Conservation (phyloP, 1,140 invertebrate genomes). For the Odontomachus brunneus region DNA sequence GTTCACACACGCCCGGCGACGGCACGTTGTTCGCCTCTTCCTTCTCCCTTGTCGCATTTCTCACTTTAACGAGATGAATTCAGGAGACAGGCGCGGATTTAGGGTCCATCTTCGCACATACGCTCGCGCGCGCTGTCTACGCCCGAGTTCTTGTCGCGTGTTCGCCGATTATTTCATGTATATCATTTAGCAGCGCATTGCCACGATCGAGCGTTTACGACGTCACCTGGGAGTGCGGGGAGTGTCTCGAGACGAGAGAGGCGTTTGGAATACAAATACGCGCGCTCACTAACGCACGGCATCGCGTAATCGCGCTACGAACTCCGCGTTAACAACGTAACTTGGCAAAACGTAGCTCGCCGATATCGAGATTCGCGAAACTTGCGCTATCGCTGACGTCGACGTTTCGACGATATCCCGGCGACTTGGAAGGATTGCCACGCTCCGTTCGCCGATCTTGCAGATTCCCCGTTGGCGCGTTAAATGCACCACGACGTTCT, state of each 20-base stretch:
- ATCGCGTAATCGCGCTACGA: slow-evolving; percentile 20
- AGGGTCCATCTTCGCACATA: background rate
- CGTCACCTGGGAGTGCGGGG: slow-evolving; percentile 11
- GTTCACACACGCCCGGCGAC: background rate
- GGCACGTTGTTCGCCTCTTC: background rate
- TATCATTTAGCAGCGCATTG: slow-evolving; percentile 1
- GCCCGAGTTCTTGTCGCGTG: background rate
- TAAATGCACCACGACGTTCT: too few relatives aligned
- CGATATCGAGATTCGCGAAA: slow-evolving; percentile 37
- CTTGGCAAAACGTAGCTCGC: slow-evolving; percentile 20
- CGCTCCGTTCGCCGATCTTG: background rate
- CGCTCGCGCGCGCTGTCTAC: too few relatives aligned
- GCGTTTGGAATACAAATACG: slow-evolving; percentile 26
- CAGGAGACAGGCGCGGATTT: slow-evolving; percentile 8
- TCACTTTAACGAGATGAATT: slow-evolving; percentile 38
- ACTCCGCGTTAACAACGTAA: slow-evolving; percentile 31
- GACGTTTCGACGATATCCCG: background rate
- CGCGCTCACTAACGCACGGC: background rate
- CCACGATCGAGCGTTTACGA: slow-evolving; percentile 7
- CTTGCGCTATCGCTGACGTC: slow-evolving; percentile 3
- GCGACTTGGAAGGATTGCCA: background rate
- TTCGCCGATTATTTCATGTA: slow-evolving; percentile 2
- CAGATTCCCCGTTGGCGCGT: too few relatives aligned
- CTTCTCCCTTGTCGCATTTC: slow-evolving; percentile 11
- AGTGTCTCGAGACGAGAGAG: background rate